Evolutionary conservation across 1,140 invertebrate genomes (phyloP), one percentile per base, ranked within the genome.

Genomic region (Danaus plexippus): DNA sequence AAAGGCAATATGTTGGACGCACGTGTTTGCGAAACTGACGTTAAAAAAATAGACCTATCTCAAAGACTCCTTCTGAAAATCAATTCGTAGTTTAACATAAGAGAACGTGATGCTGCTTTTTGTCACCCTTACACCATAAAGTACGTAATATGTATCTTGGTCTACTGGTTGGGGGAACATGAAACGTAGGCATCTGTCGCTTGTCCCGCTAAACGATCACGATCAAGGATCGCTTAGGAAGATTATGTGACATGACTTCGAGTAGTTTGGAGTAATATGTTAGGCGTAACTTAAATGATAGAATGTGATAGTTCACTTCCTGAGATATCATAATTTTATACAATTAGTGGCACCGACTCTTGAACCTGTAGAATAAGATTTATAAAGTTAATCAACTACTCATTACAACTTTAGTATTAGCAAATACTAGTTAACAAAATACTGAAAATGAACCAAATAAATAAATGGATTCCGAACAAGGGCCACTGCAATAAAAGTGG

Each of bases 1-100:
- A 76, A 73, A 57, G 22, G 67, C 76, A 81, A 81, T 81, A 81
- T 76, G 67, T 72, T 47, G 49, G 54, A 57, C 58, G 52, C 71
- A 73, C 64, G 67, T 79, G 76, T 81, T 76, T 76, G 71, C 64
- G 66, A 73, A 67, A 67, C 63, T 66, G 47, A 58, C 64, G 69
- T 73, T 69, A 70, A 77, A 73, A 78, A 80, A 71, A 63, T 69
- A 68, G 59, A 64, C 62, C 56, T 66, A 65, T 72, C 61, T 71
- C 74, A 73, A 73, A 71, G 47, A 59, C 66, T 67, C 61, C 32
- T 62, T 57, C 54, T 63, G 66, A 59, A 71, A 75, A 81, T 81
- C 78, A 76, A 81, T 81, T 71, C 64, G 64, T 69, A 73, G 69
- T 79, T 79, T 79, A 81, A 75, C 76, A 77, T 76, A 76, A 71